phyloP scores from a whole-genome alignment of 2,797 vertebrate species.

The Heterohyrax brucei region DNA sequence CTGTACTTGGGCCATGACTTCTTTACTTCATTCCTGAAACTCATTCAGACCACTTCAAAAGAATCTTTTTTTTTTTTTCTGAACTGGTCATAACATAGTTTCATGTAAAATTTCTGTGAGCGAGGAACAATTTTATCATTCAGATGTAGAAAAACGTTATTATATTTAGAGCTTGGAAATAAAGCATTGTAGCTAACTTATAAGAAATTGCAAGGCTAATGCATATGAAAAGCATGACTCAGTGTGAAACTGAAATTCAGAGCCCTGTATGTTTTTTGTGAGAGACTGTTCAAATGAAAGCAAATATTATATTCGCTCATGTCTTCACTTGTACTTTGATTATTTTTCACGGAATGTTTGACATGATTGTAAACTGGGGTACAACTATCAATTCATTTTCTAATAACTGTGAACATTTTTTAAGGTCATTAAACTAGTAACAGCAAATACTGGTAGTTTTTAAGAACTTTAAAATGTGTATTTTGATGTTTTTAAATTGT shows the following conservation, averaged over 20 bases:
- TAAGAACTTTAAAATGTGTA: slow-evolving; percentile 67
- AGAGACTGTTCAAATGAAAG: slow-evolving; percentile 61
- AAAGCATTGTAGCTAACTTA: slow-evolving; percentile 31
- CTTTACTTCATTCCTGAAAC: slow-evolving; percentile 54
- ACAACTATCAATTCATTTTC: slow-evolving; percentile 31
- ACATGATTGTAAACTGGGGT: slow-evolving; percentile 46
- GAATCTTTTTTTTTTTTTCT: slow-evolving; percentile 4
- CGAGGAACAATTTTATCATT: slow-evolving; percentile 44
- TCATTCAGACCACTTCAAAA: slow-evolving; percentile 27
- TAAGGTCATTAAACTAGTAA: slow-evolving; percentile 24
- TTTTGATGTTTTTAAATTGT: slow-evolving; percentile 35
- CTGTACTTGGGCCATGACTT: background rate
- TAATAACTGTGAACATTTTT: slow-evolving; percentile 17
- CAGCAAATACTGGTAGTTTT: slow-evolving; percentile 25
- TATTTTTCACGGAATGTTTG: slow-evolving; percentile 65
- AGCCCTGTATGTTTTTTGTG: background rate
- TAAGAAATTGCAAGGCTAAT: slow-evolving; percentile 30
- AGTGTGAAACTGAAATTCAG: slow-evolving; percentile 39
- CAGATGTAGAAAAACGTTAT: background rate
- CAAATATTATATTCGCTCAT: background rate
- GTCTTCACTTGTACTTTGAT: slow-evolving; percentile 63
- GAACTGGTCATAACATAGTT: background rate
- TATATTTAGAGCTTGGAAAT: slow-evolving; percentile 54
- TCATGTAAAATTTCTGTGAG: slow-evolving; percentile 11
- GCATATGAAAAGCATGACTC: background rate